Evolutionary conservation across 1,140 invertebrate genomes (phyloP).

Genomic region (Gyrodactylus salaris): DNA sequence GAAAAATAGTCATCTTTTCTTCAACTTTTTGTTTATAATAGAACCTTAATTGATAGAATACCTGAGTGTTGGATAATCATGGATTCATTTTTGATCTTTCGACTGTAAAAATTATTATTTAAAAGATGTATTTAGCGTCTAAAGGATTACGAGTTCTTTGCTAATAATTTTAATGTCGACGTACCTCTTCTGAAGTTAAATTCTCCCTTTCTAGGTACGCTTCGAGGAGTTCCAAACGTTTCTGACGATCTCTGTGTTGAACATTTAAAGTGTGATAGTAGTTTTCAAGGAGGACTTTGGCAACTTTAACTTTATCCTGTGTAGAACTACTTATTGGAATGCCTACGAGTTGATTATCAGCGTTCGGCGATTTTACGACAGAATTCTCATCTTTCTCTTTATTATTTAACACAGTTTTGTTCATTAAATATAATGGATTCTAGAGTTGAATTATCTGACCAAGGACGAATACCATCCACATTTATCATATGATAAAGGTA

Average conservation of each 20-base stretch:
- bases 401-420: not conserved
- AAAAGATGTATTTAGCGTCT: too few species aligned
- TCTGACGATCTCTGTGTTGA: constrained; percentile 50
- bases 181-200: constrained; percentile 22
- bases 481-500: not conserved
- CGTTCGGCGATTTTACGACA: not conserved
- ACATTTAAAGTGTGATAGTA: constrained; percentile 90
- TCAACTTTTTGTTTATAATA: not conserved
- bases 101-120: constrained; percentile 2
- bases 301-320: constrained; percentile 87
- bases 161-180: too few species aligned
- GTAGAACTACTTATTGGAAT: constrained; percentile 56
- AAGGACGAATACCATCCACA: too few species aligned
- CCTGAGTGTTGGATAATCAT: not conserved
- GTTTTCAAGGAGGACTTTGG: constrained; percentile 89
- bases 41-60: too few species aligned
- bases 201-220: constrained; percentile 69
- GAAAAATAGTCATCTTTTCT: not conserved
- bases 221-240: constrained; percentile 43
- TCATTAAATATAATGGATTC: not conserved
- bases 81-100: not conserved
- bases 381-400: not conserved
- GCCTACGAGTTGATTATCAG: not conserved
- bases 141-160: too few species aligned
- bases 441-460: too few species aligned